Conservation (phyloP, 1,140 invertebrate species). For the Mercenaria mercenaria region DNA sequence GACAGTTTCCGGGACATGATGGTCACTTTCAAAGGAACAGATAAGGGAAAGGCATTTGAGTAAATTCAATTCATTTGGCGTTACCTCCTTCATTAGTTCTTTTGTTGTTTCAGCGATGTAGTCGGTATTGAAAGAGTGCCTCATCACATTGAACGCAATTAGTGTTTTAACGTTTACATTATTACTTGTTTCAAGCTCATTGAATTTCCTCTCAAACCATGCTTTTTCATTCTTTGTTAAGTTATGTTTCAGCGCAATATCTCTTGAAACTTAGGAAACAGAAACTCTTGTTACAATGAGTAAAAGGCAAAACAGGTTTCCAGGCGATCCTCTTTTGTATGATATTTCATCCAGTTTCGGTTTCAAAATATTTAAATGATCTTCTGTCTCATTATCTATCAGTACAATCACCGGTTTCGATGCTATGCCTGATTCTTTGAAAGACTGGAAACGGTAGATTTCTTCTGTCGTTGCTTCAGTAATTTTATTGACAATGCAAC, state of each 20-base stretch:
- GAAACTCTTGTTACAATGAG: background rate
- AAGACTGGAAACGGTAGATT: slow-evolving; percentile 5
- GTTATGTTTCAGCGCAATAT: background rate
- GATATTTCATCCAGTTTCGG: slow-evolving; percentile 2
- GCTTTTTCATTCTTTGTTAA: background rate
- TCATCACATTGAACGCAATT: slow-evolving; percentile 47
- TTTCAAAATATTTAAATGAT: background rate
- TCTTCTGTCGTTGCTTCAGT: slow-evolving; percentile 8
- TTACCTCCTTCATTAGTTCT: slow-evolving; percentile 20
- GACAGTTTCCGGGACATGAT: slow-evolving; percentile 28
- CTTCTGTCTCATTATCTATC: slow-evolving; percentile 28
- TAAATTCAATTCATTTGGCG: background rate
- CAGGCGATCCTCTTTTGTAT: slow-evolving; percentile 10
- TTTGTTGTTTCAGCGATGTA: slow-evolving; percentile 18
- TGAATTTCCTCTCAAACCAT: slow-evolving; percentile 45
- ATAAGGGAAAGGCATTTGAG: slow-evolving; percentile 7
- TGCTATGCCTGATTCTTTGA: background rate
- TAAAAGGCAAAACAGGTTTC: slow-evolving; percentile 23
- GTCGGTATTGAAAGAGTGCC: slow-evolving; percentile 25
- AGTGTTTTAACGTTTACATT: slow-evolving; percentile 29
- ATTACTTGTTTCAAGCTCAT: slow-evolving; percentile 5
- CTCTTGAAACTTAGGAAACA: background rate
- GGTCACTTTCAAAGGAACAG: slow-evolving; percentile 26
- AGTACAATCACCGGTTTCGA: slow-evolving; percentile 30
- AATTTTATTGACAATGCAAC: slow-evolving; percentile 24